A percentile compares a stretch with the other conserved stretches of the same genome.
Conservation (phyloP, 92 coral and sea anemone genomes). For the Pocillopora meandrina region DNA sequence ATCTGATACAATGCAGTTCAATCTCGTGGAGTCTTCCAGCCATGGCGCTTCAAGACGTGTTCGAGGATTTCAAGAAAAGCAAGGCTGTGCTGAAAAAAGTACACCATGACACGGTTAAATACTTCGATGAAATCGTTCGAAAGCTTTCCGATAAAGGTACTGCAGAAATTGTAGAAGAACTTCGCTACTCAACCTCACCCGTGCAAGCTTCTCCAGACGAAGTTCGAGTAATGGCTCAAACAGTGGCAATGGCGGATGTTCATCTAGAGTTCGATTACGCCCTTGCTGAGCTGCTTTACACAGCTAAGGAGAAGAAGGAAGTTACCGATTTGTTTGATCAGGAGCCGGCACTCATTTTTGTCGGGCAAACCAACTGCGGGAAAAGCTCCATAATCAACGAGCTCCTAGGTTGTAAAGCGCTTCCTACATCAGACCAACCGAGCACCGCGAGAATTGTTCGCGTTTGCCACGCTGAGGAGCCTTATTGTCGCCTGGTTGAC, state of each 20-base stretch:
- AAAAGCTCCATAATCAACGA: slow-evolving; percentile 79
- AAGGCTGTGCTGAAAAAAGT: slow-evolving; percentile 43
- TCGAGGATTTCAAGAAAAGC: slow-evolving; percentile 57
- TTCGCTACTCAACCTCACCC: slow-evolving; percentile 3
- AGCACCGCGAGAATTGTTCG: slow-evolving; percentile 78
- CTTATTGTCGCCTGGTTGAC: slow-evolving; percentile 46
- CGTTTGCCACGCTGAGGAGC: slow-evolving; percentile 52
- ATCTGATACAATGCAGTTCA: background rate
- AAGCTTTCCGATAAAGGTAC: slow-evolving; percentile 14
- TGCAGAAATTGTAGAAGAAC: slow-evolving; percentile 17
- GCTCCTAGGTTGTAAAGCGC: slow-evolving; percentile 53
- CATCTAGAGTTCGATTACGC: background rate
- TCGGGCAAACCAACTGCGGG: slow-evolving; percentile 79
- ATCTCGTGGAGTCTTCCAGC: background rate
- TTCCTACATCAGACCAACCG: slow-evolving; percentile 71
- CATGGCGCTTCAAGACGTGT: slow-evolving; percentile 56
- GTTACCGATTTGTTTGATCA: slow-evolving; percentile 52
- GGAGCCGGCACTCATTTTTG: slow-evolving; percentile 68
- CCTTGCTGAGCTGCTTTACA: slow-evolving; percentile 55
- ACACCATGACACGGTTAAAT: slow-evolving; percentile 57
- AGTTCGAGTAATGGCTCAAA: slow-evolving; percentile 7
- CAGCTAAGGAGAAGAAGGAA: slow-evolving; percentile 50
- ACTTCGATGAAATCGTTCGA: slow-evolving; percentile 44
- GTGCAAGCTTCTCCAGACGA: slow-evolving; percentile 9
- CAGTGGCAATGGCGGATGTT: slow-evolving; percentile 18